Percentiles rank a stretch among this genome's conserved stretches.
Evolutionary conservation across 2,113 vertebrate species (phyloP).

Genomic region (Phoenicopterus ruber): DNA sequence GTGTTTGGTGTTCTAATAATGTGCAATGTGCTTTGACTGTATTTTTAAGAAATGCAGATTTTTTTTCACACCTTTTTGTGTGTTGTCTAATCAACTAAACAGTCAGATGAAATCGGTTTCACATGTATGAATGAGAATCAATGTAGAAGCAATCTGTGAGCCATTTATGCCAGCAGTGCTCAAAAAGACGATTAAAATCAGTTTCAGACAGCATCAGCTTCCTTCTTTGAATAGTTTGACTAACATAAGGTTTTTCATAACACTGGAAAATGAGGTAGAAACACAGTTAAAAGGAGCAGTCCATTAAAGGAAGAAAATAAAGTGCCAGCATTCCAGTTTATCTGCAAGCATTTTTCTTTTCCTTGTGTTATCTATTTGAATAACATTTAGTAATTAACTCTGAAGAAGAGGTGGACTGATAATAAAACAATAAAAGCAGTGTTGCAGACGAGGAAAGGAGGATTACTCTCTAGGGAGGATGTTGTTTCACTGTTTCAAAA

Average conservation of each 20-base stretch:
- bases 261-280: neutral
- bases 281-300: neutral
- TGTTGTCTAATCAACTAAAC: neutral
- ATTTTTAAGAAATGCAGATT: neutral
- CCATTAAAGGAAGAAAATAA: neutral
- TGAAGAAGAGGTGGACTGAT: neutral
- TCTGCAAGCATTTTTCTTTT: neutral
- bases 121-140: neutral
- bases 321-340: neutral
- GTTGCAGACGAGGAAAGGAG: neutral
- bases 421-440: neutral
- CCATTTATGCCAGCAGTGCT: neutral
- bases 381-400: neutral
- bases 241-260: neutral
- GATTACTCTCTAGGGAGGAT: neutral
- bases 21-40: neutral
- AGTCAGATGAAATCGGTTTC: neutral
- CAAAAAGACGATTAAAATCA: neutral
- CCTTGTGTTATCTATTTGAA: neutral
- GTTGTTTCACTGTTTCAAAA: neutral
- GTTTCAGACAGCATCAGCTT: neutral
- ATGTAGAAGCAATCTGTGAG: neutral
- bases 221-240: neutral
- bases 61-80: neutral
- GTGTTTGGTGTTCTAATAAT: neutral